These are phyloP conservation scores for Chelonus insularis DNA, from an alignment of 1,140 invertebrate genomes.

Conservation along the genomic window DNA sequence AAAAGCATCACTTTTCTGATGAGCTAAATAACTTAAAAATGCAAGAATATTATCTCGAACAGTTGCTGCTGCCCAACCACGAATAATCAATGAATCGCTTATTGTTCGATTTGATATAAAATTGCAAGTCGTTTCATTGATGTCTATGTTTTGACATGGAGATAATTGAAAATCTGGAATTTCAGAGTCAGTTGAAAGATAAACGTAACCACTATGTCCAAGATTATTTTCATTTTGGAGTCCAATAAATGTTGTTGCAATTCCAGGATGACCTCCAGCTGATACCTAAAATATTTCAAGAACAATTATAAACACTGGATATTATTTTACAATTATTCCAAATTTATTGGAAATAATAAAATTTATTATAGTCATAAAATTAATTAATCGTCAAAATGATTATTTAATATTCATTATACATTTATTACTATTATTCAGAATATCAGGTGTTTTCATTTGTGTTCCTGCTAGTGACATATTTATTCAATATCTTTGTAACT, in stretches of 20 bases:
- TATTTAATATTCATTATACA: no score
- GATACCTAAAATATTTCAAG: slow-evolving; percentile 11
- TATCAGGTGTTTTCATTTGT: no score
- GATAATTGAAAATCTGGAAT: slow-evolving; percentile 29
- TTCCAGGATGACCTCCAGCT: neutral
- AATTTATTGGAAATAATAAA: no score
- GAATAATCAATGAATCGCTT: slow-evolving; percentile 36
- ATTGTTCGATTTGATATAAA: slow-evolving; percentile 27
- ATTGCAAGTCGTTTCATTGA: slow-evolving; percentile 37
- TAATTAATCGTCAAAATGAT: no score
- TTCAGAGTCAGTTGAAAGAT: slow-evolving; percentile 16
- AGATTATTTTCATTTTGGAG: slow-evolving; percentile 27
- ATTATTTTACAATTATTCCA: no score
- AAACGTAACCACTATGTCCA: slow-evolving; percentile 32
- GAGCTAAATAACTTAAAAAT: slow-evolving; percentile 40
- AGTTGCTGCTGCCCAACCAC: slow-evolving; percentile 38
- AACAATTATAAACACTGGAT: no score
- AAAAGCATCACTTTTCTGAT: slow-evolving; percentile 36
- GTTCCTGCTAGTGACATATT: no score
- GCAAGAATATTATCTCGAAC: slow-evolving; percentile 41
- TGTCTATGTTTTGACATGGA: slow-evolving; percentile 35
- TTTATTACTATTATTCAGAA: no score
- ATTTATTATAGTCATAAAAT: no score
- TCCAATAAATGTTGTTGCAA: slow-evolving; percentile 21
- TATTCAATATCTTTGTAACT: no score